A percentile compares a stretch with the other conserved stretches of the same genome.
Conservation (phyloP, 2,797 vertebrate genomes). For the Myotis vivesi region DNA sequence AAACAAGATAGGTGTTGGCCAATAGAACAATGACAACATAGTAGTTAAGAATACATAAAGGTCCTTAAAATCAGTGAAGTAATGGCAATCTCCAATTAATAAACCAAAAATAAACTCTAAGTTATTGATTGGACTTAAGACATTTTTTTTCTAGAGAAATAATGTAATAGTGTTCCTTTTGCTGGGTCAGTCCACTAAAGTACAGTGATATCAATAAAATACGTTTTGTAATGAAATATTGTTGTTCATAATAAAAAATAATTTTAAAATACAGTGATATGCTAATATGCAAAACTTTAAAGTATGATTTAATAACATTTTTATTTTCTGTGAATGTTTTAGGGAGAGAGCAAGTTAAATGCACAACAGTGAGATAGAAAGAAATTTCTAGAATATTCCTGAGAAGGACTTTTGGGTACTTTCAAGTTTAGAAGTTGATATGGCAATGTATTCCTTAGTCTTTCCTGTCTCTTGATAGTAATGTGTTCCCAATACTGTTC, state of each 20-base stretch:
- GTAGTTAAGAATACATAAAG: not conserved
- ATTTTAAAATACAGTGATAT: not conserved
- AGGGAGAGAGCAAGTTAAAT: not conserved
- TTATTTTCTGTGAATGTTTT: not conserved
- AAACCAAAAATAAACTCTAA: not conserved
- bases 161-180: not conserved
- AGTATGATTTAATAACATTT: not conserved
- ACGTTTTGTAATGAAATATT: not conserved
- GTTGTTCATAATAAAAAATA: constrained; percentile 13
- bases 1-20: not conserved
- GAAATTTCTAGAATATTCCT: not conserved
- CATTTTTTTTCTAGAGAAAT: not conserved
- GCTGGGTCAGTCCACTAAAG: not conserved
- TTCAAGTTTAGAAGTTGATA: constrained; percentile 10
- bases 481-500: not conserved
- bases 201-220: not conserved
- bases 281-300: not conserved
- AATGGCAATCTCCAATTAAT: not conserved
- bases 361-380: not conserved
- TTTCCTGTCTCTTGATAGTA: not conserved
- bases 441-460: not conserved
- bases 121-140: not conserved
- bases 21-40: not conserved
- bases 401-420: not conserved
- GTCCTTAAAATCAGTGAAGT: not conserved